These are phyloP conservation scores for Andrena bicolor DNA, from an alignment of 2,888 invertebrate genomes.

Conservation along the genomic window DNA sequence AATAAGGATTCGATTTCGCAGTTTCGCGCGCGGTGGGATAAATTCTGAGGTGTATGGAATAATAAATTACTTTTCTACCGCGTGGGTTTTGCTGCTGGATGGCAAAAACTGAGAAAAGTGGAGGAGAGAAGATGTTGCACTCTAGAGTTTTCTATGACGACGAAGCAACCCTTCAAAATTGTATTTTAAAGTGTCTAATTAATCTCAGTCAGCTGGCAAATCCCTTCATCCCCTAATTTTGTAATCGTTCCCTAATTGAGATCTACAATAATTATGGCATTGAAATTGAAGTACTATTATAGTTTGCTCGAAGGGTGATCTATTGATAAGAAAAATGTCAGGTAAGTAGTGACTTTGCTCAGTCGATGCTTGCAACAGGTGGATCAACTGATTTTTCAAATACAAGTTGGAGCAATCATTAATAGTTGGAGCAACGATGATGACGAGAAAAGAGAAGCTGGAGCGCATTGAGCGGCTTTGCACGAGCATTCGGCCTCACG, in stretches of 20 bases:
- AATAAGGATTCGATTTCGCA: constrained; percentile 45
- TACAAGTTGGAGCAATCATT: constrained; percentile 25
- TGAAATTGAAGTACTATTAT: too few relatives aligned
- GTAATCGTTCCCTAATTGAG: too few relatives aligned
- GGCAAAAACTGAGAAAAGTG: background rate
- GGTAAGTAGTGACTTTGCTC: constrained; percentile 10
- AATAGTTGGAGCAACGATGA: constrained; percentile 40
- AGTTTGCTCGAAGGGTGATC: too few relatives aligned
- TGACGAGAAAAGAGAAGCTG: constrained; percentile 37
- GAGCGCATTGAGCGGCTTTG: constrained; percentile 32
- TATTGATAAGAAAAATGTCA: background rate
- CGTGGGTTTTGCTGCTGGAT: background rate
- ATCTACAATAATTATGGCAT: too few relatives aligned
- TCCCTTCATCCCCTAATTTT: too few relatives aligned
- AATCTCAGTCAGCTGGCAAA: too few relatives aligned
- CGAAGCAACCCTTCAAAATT: too few relatives aligned
- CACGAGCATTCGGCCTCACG: constrained; percentile 40
- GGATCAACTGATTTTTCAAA: constrained; percentile 40
- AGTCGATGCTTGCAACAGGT: constrained; percentile 13
- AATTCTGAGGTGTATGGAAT: constrained; percentile 11
- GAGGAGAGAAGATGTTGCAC: background rate
- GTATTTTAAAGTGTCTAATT: too few relatives aligned
- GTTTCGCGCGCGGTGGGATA: constrained; percentile 17
- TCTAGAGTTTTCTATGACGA: too few relatives aligned
- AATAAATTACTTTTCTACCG: constrained; percentile 17